These are phyloP conservation scores for Enteromius radiatus DNA, from an alignment of 2,797 vertebrate species.

Conservation along the genomic window DNA sequence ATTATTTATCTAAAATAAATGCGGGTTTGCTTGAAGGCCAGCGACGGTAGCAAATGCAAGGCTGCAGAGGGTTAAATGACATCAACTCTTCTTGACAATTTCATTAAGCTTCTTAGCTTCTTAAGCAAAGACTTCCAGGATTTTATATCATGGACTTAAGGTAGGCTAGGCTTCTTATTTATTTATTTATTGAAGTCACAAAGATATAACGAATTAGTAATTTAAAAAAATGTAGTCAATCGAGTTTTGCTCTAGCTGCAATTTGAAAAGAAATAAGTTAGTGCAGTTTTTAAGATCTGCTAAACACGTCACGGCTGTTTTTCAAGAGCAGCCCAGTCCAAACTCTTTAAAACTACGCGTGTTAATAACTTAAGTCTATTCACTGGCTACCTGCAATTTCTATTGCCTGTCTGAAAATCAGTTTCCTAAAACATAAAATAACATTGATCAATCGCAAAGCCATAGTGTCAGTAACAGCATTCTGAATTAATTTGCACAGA, in stretches of 20 bases:
- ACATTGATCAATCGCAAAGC: slow-evolving; percentile 47
- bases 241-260: not conserved
- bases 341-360: not conserved
- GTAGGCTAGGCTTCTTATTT: not conserved
- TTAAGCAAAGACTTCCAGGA: not conserved
- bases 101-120: slow-evolving; percentile 24
- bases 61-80: slow-evolving; percentile 12
- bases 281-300: not conserved
- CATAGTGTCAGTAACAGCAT: slow-evolving; percentile 12
- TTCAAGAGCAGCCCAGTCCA: not conserved
- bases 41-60: not conserved
- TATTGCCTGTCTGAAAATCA: too few relatives aligned
- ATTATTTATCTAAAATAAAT: not conserved
- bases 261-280: not conserved
- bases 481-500: not conserved
- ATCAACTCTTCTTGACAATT: slow-evolving; percentile 21
- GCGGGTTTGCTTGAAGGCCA: not conserved
- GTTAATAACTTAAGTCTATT: not conserved
- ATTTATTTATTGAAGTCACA: not conserved
- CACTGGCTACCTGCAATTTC: too few relatives aligned
- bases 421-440: slow-evolving; percentile 45
- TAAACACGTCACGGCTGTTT: not conserved
- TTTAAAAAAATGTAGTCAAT: not conserved
- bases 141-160: not conserved
- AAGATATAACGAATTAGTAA: slow-evolving; percentile 5